Base-by-base conservation (phyloP, 2,888 invertebrate species). In the Folsomia candida region DNA sequence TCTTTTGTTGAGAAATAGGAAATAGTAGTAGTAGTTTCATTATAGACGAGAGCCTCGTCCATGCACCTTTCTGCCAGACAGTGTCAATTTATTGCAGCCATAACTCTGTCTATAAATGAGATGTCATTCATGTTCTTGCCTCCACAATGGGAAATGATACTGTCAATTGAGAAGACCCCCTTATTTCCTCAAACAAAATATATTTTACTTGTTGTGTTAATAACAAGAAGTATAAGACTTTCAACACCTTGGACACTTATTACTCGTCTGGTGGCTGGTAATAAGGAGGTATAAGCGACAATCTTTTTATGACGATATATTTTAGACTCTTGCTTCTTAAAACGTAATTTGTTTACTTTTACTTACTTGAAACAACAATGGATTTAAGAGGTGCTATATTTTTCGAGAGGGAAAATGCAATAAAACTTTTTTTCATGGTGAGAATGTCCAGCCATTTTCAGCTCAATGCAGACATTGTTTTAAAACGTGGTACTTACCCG, bases 101-200 rank as follows among this genome's bases (percentile, higher is more conserved):
- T 62, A 29, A 27, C 26, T 62, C 62, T 29, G 28, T 18, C 22
- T 29, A 62, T 62, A 28, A 62, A 62, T 62, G 62, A 62, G 28
- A 62, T 62, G 62, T 62, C 62, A 62, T 57, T n/a, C 57, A 57
- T 47, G 14, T 47, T 18, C 47, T 18, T 47, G 47, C 47, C 9
- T 57, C n/a, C 57, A 57, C 57, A 26, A 14, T 59, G 22, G 59
- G 25, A 3, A 25, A 37, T 37, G 37, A 26, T 3, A 62, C 62
- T 22, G 22, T 59, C 6, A 6, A 27, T 25, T 6, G 59, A 59
- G 18, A 25, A 59, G 24, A 59, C 24, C n/a, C n/a, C 57, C 24
- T 57, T 57, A 6, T n/a, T n/a, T 57, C 37, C 14, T 37, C 14
- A 37, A 37, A 37, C 37, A 37, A 37, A 37, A 37, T 14, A 37